These are phyloP conservation scores for Drosophila quadrilineata DNA, from an alignment of 1,140 invertebrate species.

Conservation along the genomic window DNA sequence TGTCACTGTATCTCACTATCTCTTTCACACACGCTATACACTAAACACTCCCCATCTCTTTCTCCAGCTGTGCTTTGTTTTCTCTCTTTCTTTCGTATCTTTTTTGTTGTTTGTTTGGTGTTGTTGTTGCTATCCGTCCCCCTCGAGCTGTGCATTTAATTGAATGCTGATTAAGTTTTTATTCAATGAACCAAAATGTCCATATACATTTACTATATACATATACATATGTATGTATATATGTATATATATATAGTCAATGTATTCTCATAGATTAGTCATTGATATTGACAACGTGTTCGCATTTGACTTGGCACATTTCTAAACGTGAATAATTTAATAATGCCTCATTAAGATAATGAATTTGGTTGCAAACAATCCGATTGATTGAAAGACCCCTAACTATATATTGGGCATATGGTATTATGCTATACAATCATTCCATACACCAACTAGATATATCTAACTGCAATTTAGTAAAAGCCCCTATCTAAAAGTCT, in stretches of 20 bases:
- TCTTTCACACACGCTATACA: too few species aligned
- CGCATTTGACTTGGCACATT: conserved; percentile 46
- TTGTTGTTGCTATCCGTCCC: conserved; percentile 32
- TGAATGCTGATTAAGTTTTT: conserved; percentile 76
- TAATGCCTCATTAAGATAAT: conserved; percentile 74
- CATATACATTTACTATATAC: not conserved
- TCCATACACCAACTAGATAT: too few species aligned
- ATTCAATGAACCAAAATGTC: conserved; percentile 65
- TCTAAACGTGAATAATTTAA: conserved; percentile 76
- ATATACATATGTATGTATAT: not conserved
- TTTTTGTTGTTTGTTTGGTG: not conserved
- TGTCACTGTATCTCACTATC: not conserved
- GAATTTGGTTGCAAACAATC: conserved; percentile 64
- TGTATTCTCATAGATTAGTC: conserved; percentile 56
- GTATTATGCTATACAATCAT: not conserved
- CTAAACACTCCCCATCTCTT: not conserved
- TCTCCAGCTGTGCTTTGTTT: too few species aligned
- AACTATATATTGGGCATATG: conserved; percentile 6
- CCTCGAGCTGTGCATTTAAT: conserved; percentile 74
- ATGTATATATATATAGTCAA: not conserved
- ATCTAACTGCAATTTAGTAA: not conserved
- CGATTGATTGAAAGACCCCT: conserved; percentile 25
- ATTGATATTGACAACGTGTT: conserved; percentile 68
- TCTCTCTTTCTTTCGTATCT: not conserved
- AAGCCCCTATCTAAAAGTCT: not conserved